phyloP scores from a whole-genome alignment of 2,888 invertebrate genomes.

The Lordiphosa andalusiaca region DNA sequence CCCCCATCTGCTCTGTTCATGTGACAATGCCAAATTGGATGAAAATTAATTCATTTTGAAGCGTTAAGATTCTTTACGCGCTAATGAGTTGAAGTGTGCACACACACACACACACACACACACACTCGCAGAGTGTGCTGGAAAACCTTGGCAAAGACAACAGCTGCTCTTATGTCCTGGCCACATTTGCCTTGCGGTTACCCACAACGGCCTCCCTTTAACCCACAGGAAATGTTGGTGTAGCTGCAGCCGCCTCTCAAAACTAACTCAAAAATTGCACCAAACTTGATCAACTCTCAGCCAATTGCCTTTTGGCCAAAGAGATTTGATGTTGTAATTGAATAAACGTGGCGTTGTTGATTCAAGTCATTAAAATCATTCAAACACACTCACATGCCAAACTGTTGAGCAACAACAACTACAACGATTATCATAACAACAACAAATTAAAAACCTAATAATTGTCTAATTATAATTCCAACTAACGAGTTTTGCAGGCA shows the following conservation, averaged over 20 bases:
- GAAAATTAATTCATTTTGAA: conserved; percentile 73
- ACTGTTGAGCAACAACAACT: conserved; percentile 20
- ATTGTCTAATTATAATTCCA: conserved; percentile 69
- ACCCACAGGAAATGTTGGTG: conserved; percentile 21
- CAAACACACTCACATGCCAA: not conserved
- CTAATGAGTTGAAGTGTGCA: conserved; percentile 67
- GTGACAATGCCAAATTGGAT: conserved; percentile 64
- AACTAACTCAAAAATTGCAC: no score
- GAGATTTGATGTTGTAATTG: no score
- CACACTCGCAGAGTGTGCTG: not conserved
- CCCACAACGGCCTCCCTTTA: conserved; percentile 11
- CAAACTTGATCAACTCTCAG: no score
- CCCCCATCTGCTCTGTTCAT: conserved; percentile 13
- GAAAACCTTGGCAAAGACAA: conserved; percentile 10
- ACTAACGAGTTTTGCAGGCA: conserved; percentile 71
- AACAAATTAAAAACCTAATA: conserved; percentile 54
- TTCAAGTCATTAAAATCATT: not conserved
- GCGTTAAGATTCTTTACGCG: conserved; percentile 68
- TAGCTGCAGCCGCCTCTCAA: no score
- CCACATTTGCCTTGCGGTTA: conserved; percentile 30
- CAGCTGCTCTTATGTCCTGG: conserved; percentile 30
- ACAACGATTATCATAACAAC: conserved; percentile 11
- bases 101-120: conserved; percentile 32
- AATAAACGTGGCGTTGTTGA: no score
- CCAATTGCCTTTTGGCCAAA: no score